phyloP scores from a whole-genome alignment of 2,888 invertebrate species.

The Dasysyrphus tricinctus region DNA sequence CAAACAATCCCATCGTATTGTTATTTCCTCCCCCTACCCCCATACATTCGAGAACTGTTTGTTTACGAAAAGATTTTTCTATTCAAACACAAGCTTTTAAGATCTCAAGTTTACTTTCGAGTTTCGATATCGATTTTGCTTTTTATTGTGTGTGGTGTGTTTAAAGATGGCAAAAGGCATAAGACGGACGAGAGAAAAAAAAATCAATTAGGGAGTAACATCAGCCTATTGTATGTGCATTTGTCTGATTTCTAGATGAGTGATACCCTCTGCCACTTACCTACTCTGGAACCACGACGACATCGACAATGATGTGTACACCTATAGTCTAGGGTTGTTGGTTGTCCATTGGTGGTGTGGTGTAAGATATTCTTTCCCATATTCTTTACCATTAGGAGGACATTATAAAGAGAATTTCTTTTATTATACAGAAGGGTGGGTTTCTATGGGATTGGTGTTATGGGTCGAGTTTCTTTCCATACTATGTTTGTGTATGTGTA shows the following conservation, averaged over 20 bases:
- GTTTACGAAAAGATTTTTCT: constrained; percentile 64
- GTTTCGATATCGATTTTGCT: constrained; percentile 62
- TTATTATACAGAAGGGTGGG: constrained; percentile 53
- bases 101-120: constrained; percentile 67
- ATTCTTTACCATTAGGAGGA: constrained; percentile 46
- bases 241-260: constrained; percentile 72
- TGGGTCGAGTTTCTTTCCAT: constrained; percentile 11
- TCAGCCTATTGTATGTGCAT: constrained; percentile 74
- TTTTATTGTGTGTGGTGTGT: constrained; percentile 42
- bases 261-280: constrained; percentile 71
- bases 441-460: constrained; percentile 40
- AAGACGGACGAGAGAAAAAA: constrained; percentile 45
- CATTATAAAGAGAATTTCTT: constrained; percentile 42
- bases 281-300: constrained; percentile 61
- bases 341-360: constrained; percentile 38
- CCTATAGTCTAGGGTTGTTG: constrained; percentile 62
- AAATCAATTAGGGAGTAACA: constrained; percentile 75
- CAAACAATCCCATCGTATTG: constrained; percentile 30
- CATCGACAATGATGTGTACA: constrained; percentile 55
- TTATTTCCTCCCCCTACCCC: background rate
- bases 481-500: constrained; percentile 15
- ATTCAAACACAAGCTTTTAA: constrained; percentile 70
- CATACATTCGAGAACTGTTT: constrained; percentile 42
- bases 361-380: constrained; percentile 49
- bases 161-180: constrained; percentile 54